These are phyloP conservation scores for Notospermus geniculatus DNA, from an alignment of 1,140 invertebrate species.

Conservation along the genomic window DNA sequence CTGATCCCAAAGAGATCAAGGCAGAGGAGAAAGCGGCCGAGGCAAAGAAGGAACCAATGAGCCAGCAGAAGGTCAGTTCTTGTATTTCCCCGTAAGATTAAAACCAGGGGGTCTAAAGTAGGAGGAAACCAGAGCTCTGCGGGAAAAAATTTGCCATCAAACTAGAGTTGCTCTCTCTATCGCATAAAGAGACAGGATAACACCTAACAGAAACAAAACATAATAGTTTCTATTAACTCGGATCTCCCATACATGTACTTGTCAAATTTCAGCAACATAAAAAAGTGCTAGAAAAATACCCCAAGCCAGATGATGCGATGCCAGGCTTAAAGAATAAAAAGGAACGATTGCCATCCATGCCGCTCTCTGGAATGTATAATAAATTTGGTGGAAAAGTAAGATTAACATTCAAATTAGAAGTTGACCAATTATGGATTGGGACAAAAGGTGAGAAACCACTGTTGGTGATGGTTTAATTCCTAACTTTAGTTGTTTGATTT, in stretches of 20 bases:
- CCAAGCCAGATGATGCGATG: slow-evolving; percentile 85
- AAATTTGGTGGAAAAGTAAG: slow-evolving; percentile 89
- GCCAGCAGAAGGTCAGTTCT: slow-evolving; percentile 68
- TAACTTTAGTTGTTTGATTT: too few relatives aligned
- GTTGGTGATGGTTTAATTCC: too few relatives aligned
- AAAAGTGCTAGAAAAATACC: slow-evolving; percentile 82
- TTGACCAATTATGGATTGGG: slow-evolving; percentile 89
- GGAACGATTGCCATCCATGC: slow-evolving; percentile 77
- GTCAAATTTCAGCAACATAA: slow-evolving; percentile 64
- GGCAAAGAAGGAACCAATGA: slow-evolving; percentile 72
- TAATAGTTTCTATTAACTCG: too few relatives aligned
- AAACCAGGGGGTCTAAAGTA: too few relatives aligned
- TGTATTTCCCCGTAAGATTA: too few relatives aligned
- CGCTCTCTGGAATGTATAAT: slow-evolving; percentile 87
- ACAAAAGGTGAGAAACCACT: slow-evolving; percentile 65
- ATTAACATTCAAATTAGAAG: slow-evolving; percentile 88
- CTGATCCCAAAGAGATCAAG: slow-evolving; percentile 50
- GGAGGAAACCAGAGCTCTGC: too few relatives aligned
- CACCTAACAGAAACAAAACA: too few relatives aligned
- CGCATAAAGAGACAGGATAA: too few relatives aligned
- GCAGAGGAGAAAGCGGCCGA: slow-evolving; percentile 60
- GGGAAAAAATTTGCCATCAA: too few relatives aligned
- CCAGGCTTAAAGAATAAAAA: slow-evolving; percentile 80
- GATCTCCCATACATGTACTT: too few relatives aligned
- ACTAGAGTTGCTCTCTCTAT: too few relatives aligned